These are phyloP conservation scores for Mormyrops attenuatus DNA, from an alignment of 2,797 vertebrate species.

Conservation along the genomic window DNA sequence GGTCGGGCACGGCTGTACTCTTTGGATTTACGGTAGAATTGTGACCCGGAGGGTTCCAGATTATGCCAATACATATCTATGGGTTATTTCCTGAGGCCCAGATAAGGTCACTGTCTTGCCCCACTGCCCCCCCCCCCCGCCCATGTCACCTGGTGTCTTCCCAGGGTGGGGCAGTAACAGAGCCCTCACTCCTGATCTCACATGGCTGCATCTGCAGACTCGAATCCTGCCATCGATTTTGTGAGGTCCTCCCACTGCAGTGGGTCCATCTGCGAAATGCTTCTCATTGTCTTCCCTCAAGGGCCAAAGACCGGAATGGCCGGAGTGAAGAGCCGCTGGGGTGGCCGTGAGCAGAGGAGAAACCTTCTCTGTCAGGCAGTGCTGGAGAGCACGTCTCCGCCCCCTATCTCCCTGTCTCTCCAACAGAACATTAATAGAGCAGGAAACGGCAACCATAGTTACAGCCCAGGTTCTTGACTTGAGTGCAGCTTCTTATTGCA, in stretches of 20 bases:
- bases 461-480: neutral
- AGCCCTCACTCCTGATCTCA: neutral
- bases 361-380: neutral
- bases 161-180: neutral
- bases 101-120: neutral
- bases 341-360: neutral
- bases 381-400: neutral
- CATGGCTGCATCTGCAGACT: neutral
- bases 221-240: neutral
- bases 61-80: neutral
- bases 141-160: neutral
- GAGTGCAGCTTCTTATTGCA: neutral
- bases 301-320: neutral
- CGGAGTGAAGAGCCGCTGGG: neutral
- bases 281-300: neutral
- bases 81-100: neutral
- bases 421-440: neutral
- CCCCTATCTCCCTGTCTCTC: neutral
- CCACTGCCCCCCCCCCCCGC: neutral
- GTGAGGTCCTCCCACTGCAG: neutral
- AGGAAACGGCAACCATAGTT: neutral
- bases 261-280: neutral
- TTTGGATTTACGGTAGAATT: neutral
- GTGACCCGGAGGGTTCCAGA: neutral
- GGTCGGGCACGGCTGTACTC: too few relatives aligned